phyloP scores from a whole-genome alignment of 2,797 vertebrate genomes.

The Dromococcyx pavoninus region DNA sequence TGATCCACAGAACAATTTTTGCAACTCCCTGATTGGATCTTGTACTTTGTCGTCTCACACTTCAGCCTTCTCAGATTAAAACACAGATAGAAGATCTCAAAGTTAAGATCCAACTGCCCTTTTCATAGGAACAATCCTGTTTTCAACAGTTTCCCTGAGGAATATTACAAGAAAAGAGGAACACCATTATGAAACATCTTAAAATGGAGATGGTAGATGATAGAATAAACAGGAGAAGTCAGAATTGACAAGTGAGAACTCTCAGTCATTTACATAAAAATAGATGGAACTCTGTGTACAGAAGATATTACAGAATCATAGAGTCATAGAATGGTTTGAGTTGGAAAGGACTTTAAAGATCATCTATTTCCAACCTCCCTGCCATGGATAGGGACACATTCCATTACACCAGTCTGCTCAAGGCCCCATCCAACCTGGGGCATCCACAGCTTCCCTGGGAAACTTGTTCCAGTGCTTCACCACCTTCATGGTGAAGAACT shows the following conservation, averaged over 20 bases:
- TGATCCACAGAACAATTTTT: neutral
- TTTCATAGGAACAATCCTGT: neutral
- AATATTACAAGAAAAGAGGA: too few species aligned
- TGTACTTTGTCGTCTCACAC: too few species aligned
- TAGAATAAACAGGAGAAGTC: neutral
- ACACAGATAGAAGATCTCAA: neutral
- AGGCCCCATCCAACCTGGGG: too few species aligned
- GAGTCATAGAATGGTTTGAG: too few species aligned
- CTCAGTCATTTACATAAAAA: neutral
- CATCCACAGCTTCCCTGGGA: too few species aligned
- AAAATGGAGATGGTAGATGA: neutral
- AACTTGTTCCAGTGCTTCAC: too few species aligned
- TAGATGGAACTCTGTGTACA: neutral
- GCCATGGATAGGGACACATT: too few species aligned
- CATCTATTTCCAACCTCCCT: too few species aligned
- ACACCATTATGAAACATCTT: neutral
- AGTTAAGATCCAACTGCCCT: neutral
- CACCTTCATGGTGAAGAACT: too few species aligned
- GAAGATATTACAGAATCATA: too few species aligned
- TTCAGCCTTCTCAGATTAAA: neutral
- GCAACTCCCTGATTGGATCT: neutral
- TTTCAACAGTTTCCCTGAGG: neutral
- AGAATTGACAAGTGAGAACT: neutral
- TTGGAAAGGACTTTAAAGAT: too few species aligned
- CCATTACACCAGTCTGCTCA: too few species aligned